A percentile compares a stretch with the other conserved stretches of the same genome.
Conservation (phyloP, 2,888 invertebrate species). For the Aphrophora alni region DNA sequence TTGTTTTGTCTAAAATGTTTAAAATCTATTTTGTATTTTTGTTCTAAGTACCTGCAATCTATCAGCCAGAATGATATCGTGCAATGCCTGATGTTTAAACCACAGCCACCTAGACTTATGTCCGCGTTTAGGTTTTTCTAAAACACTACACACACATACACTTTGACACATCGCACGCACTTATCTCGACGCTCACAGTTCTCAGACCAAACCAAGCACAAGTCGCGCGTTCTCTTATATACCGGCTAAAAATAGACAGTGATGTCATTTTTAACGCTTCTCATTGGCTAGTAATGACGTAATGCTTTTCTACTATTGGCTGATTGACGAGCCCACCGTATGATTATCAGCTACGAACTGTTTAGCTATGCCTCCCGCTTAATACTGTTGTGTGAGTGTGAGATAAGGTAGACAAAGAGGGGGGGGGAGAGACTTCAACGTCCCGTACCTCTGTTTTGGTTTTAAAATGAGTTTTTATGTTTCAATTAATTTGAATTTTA, state of each 20-base stretch:
- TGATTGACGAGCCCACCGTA: slow-evolving; percentile 31
- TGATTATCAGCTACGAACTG: no score
- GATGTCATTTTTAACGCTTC: slow-evolving; percentile 42
- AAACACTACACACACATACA: background rate
- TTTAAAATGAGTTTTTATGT: no score
- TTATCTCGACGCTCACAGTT: slow-evolving; percentile 37
- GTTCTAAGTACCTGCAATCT: background rate
- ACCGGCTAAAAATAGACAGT: slow-evolving; percentile 43
- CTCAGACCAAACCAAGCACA: slow-evolving; percentile 14
- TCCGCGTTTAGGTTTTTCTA: background rate
- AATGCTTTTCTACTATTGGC: slow-evolving; percentile 24
- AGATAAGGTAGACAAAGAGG: background rate
- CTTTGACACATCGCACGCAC: slow-evolving; percentile 15
- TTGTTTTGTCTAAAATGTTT: no score
- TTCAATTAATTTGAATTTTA: no score
- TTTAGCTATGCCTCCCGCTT: background rate
- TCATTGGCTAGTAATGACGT: slow-evolving; percentile 60
- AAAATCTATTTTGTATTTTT: no score
- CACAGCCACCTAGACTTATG: background rate
- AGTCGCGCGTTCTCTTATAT: slow-evolving; percentile 30
- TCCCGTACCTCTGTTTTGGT: no score
- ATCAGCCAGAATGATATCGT: background rate
- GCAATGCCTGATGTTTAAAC: background rate
- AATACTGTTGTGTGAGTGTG: background rate
- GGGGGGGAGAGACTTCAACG: no score